Evolutionary conservation across 2,888 invertebrate genomes (phyloP).

Genomic region (Dorcus parallelipipedus): DNA sequence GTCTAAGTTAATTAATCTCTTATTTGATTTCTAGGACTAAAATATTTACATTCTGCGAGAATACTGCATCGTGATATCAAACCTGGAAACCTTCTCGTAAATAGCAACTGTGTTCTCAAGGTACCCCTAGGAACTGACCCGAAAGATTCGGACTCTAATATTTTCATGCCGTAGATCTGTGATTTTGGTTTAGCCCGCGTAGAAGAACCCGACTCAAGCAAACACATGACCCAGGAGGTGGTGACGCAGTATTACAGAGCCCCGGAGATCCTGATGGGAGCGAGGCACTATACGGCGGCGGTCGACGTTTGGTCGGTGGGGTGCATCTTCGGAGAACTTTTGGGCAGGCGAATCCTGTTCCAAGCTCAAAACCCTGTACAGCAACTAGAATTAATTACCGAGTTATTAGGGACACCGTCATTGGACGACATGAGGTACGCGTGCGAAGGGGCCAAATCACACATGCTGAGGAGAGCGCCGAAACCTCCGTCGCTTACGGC

Average conservation of each 20-base stretch:
- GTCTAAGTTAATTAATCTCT: no score
- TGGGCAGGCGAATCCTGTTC: constrained; percentile 93
- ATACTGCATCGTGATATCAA: constrained; percentile 99
- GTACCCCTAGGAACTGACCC: constrained; percentile 44
- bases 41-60: constrained; percentile 97
- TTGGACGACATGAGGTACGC: constrained; percentile 96
- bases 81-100: constrained; percentile 97
- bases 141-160: background rate
- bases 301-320: constrained; percentile 99
- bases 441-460: constrained; percentile 90
- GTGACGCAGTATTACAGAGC: constrained; percentile 99
- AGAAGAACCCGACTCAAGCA: constrained; percentile 89
- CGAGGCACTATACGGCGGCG: constrained; percentile 92
- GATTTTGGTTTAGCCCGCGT: constrained; percentile 98
- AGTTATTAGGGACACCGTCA: constrained; percentile 93
- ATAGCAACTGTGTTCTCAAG: constrained; percentile 98
- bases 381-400: constrained; percentile 95
- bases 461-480: constrained; percentile 84
- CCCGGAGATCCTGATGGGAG: constrained; percentile 98
- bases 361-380: constrained; percentile 98
- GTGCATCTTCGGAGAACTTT: constrained; percentile 97
- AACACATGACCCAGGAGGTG: constrained; percentile 99
- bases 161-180: constrained; percentile 70
- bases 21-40: constrained; percentile 69
- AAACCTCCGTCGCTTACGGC: constrained; percentile 86